A percentile compares a stretch with the other conserved stretches of the same genome.
phyloP scores from a whole-genome alignment of 2,113 vertebrate genomes.

The Capreolus pygargus region DNA sequence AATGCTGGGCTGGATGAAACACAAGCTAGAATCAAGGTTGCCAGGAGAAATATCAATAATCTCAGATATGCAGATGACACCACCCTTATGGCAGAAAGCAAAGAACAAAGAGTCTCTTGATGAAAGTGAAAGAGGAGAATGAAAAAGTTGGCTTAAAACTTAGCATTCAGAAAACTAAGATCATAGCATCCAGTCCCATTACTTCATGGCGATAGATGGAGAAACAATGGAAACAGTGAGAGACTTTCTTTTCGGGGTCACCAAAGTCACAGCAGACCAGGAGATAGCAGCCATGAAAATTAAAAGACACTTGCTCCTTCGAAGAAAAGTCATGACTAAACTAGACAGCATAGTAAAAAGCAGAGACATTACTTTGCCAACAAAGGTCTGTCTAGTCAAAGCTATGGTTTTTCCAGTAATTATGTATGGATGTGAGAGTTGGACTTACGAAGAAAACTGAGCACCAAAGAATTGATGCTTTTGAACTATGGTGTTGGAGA shows the following conservation, averaged over 20 bases:
- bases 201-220: not conserved
- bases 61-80: not conserved
- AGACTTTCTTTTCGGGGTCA: fast-evolving
- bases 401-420: not conserved
- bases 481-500: not conserved
- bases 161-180: not conserved
- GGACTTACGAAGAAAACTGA: not conserved
- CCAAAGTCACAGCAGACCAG: not conserved
- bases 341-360: not conserved
- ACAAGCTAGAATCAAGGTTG: not conserved
- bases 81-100: not conserved
- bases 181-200: not conserved
- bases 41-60: not conserved
- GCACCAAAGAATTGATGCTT: fast-evolving
- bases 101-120: not conserved
- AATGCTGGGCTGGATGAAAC: not conserved
- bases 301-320: not conserved
- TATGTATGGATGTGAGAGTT: not conserved
- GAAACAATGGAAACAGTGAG: not conserved
- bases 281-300: not conserved
- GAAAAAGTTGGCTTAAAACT: not conserved
- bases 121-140: not conserved
- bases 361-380: not conserved
- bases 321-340: not conserved
- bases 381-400: not conserved